Conservation (phyloP, 2,888 invertebrate species). For the Lymantria monacha region DNA sequence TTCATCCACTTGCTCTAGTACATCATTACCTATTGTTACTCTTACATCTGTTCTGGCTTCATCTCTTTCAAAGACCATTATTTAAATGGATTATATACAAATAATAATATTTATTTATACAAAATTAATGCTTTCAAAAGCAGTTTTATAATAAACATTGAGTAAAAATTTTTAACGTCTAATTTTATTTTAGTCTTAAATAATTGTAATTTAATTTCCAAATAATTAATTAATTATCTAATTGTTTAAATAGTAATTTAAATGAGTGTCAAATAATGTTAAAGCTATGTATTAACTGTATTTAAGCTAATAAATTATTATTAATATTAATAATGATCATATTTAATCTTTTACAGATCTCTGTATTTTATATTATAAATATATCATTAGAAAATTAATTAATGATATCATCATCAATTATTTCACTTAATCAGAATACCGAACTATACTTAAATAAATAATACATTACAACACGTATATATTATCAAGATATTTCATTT, state of each 20-base stretch:
- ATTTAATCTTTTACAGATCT: slow-evolving; percentile 1
- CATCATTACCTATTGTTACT: no score
- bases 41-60: no score
- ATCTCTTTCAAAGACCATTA: no score
- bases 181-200: neutral
- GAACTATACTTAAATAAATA: neutral
- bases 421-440: neutral
- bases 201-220: slow-evolving; percentile 12
- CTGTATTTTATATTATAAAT: slow-evolving; percentile 63
- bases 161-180: no score
- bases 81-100: no score
- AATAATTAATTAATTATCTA: slow-evolving; percentile 15
- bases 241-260: slow-evolving; percentile 15
- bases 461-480: neutral
- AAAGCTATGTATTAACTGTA: slow-evolving; percentile 19
- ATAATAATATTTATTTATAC: no score
- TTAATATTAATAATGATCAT: slow-evolving; percentile 27
- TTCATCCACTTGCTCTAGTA: no score
- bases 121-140: no score
- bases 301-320: slow-evolving; percentile 19
- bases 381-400: slow-evolving; percentile 39
- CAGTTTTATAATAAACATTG: no score
- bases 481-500: neutral
- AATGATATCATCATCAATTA: neutral
- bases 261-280: slow-evolving; percentile 36